Base-by-base conservation (phyloP, 2,888 invertebrate species). In the Pseudococcus jackbeardsleyi region DNA sequence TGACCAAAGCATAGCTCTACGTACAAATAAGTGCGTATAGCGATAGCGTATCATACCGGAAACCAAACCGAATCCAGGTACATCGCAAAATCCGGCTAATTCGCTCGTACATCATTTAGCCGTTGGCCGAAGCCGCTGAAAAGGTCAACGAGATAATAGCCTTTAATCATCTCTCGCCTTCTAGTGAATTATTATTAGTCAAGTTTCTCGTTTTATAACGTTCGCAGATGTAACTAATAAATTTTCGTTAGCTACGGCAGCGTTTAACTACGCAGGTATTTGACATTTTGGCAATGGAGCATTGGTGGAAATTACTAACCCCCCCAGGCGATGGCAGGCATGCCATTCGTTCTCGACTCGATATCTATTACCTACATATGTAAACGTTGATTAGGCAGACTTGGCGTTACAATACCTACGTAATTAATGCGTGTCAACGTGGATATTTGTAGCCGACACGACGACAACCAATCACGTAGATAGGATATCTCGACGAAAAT, bases 151-250 rank as follows among this genome's bases (percentile, higher is more conserved):
- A 72, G 68, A 72, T 72, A 72, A 72, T 72, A 72, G 64, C 68
- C 68, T 72, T 72, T 72, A 72, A 72, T 72, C 68, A 72, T 72
- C 33, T 72, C 59, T 59, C 59, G 33, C 68, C 33, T 72, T 26
- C 68, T 72, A 72, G 68, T 72, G 15, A 72, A 72, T 72, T 72
- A 72, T 72, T 72, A 72, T 72, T 72, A 72, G 68, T 72, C 68
- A 5, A 72, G 68, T 15, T 50, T 50, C 17, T 50, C 50, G 50
- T 50, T 50, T 50, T 19, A 59, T 59, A n/a, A 59, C 59, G 59
- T 59, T 59, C 19, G 59, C 19, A 59, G 19, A 59, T 19, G 6
- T 19, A 9, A 19, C 59, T 19, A 59, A 59, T 59, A 59, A 59
- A 59, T 59, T 59, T 59, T 59, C 54, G 54, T 54, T 54, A 54